These are phyloP conservation scores for Girardia tigrina DNA, from an alignment of 2,888 invertebrate species.

Conservation along the genomic window DNA sequence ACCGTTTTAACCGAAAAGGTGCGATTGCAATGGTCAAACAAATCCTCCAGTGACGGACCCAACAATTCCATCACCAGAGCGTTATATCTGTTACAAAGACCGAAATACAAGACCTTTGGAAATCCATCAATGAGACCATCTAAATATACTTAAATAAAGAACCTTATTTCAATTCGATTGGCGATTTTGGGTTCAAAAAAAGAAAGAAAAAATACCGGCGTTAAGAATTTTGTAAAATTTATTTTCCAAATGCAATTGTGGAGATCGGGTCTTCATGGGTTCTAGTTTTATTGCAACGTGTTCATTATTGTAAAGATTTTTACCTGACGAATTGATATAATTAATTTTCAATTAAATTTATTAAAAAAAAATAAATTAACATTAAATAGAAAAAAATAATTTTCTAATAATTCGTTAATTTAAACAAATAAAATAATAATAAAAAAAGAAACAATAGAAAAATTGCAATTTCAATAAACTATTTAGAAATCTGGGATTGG, in stretches of 20 bases:
- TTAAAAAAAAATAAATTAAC: too few species aligned
- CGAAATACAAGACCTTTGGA: constrained; percentile 98
- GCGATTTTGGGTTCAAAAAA: neutral
- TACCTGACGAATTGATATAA: too few species aligned
- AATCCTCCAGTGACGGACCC: constrained; percentile 94
- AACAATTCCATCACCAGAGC: constrained; percentile 97
- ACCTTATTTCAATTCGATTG: neutral
- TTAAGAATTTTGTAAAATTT: constrained; percentile 99
- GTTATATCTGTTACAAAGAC: constrained; percentile 98
- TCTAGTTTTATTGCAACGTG: constrained; percentile 54
- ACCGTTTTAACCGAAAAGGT: constrained; percentile 94
- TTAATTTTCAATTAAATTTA: too few species aligned
- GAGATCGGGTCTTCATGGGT: constrained; percentile 99
- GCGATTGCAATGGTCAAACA: constrained; percentile 96
- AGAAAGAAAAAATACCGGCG: constrained; percentile 45
- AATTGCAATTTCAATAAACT: too few species aligned
- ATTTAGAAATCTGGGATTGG: too few species aligned
- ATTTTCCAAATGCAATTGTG: constrained; percentile 98
- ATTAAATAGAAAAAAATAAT: too few species aligned
- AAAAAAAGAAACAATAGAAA: too few species aligned
- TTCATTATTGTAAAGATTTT: constrained; percentile 37
- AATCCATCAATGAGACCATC: constrained; percentile 64
- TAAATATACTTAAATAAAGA: neutral
- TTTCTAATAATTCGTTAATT: too few species aligned
- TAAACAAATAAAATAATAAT: too few species aligned